Evolutionary conservation across 2,888 invertebrate species (phyloP), one percentile per base, ranked within the genome.

Genomic region (Cancer borealis): DNA sequence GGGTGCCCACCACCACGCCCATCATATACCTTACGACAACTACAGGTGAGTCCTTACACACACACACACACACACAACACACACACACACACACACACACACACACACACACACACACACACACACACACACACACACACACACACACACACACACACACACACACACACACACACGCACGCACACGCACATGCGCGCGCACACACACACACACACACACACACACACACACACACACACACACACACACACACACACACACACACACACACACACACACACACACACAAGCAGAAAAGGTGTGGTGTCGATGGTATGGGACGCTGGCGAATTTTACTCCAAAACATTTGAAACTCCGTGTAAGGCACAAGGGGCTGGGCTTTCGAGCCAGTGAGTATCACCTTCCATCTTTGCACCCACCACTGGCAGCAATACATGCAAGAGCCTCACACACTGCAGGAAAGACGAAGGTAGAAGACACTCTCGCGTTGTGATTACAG

Each of bases 21-120:
- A 95, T 73, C 95, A 95, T 79, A 93, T 93, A 6, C 95, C 95
- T 30, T 93, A 95, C 30, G 95, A 95, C 54, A 95, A 95, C 73
- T 95, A 95, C 91, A 95, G 93, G 95, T 95, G 21, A 54, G 84
- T 66, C 26, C 26, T 26, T 73, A n/a, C 73, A 8, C 54, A 14
- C 54, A 39, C 39, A 39, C 39, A 60, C 54, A 54, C 54, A 54
- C 54, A 12, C 8, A 12, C 12, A 54, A n/a, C n/a, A n/a, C n/a
- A n/a, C 60, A 21, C 17, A 21, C 60, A 6, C 60, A 60, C 60
- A 60, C 17, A 60, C 60, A 17, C 60, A 60, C 60, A 60, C 17
- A 21, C 14, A 21, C 3, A 21, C 60, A 60, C 60, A 60, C 60
- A 60, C 60, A 60, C 60, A 60, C 60, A 60, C 60, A 60, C 60